Conservation (phyloP, 2,113 vertebrate species). For the Ciconia stormi region DNA sequence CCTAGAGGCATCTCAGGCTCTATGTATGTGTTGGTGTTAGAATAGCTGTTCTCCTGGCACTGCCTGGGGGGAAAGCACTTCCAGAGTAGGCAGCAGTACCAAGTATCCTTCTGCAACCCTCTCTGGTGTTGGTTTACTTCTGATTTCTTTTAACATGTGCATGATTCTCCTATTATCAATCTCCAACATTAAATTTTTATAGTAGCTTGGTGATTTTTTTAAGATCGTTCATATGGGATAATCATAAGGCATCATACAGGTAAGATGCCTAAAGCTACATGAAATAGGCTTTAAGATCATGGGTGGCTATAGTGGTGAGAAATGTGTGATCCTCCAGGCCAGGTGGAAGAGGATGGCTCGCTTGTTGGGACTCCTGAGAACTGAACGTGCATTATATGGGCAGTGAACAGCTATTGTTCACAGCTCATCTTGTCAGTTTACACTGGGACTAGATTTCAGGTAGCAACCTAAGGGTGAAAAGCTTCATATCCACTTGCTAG, state of each 20-base stretch:
- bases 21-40: background rate
- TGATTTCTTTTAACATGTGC: background rate
- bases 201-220: background rate
- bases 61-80: background rate
- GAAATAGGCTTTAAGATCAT: background rate
- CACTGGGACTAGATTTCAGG: background rate
- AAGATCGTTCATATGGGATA: background rate
- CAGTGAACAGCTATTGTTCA: background rate
- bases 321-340: background rate
- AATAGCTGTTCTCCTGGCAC: background rate
- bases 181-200: background rate
- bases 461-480: background rate
- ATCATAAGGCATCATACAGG: background rate
- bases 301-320: background rate
- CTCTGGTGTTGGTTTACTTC: background rate
- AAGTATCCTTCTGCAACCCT: background rate
- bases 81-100: background rate
- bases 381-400: background rate
- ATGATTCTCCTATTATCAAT: background rate
- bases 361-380: background rate
- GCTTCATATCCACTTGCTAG: background rate
- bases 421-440: background rate
- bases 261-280: background rate
- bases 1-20: background rate
- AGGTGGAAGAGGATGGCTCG: background rate